Evolutionary conservation across 2,113 vertebrate species (phyloP).

Genomic region (Murina feae): DNA sequence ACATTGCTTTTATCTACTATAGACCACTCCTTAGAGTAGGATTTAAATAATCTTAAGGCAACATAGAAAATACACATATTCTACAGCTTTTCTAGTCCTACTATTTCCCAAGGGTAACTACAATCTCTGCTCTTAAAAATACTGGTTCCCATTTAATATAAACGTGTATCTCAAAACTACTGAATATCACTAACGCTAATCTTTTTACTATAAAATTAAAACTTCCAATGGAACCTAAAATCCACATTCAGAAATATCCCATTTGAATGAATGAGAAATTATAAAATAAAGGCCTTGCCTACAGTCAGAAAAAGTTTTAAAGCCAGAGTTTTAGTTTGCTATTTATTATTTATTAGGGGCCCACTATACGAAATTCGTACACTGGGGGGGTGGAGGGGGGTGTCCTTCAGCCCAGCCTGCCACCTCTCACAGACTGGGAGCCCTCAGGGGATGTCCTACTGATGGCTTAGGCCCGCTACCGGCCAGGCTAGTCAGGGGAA

Average conservation of each 20-base stretch:
- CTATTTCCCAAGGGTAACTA: background rate
- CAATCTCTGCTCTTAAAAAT: slow-evolving; percentile 5
- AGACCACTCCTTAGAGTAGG: background rate
- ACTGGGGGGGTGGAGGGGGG: too few relatives aligned
- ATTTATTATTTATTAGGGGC: background rate
- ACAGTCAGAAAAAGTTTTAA: background rate
- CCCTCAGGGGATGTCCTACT: too few relatives aligned
- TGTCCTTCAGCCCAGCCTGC: too few relatives aligned
- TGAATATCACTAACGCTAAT: background rate
- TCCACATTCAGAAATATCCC: background rate
- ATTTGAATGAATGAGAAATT: background rate
- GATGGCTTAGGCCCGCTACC: too few relatives aligned
- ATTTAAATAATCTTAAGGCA: slow-evolving; percentile 1
- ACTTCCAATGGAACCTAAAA: background rate
- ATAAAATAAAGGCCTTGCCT: slow-evolving; percentile 1
- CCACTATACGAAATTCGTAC: too few relatives aligned
- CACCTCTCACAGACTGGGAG: too few relatives aligned
- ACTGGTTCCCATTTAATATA: background rate
- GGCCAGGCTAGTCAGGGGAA: too few relatives aligned
- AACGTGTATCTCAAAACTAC: background rate
- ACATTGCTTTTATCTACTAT: background rate
- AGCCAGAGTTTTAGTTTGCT: background rate
- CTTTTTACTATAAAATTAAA: slow-evolving; percentile 3
- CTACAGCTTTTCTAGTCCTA: background rate
- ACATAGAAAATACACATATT: background rate